Conservation (phyloP, 1,140 invertebrate species). For the Drosophila sp. region DNA sequence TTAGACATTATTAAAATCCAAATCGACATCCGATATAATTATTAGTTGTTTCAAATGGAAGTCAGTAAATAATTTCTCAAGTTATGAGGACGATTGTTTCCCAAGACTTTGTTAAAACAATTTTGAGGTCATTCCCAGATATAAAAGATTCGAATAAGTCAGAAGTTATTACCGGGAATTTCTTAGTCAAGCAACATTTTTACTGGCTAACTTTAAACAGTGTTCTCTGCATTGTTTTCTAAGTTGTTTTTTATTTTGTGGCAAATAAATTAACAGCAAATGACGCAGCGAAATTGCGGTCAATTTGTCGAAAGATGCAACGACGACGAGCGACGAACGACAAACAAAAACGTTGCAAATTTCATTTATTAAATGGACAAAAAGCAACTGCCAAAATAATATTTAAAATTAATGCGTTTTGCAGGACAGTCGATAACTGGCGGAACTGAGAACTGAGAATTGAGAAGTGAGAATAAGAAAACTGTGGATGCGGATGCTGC, state of each 20-base stretch:
- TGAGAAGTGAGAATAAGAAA: conserved; percentile 1
- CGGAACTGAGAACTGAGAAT: not conserved
- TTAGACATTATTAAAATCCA: too few relatives aligned
- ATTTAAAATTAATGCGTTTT: conserved; percentile 76
- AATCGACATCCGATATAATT: too few relatives aligned
- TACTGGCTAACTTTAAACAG: not conserved
- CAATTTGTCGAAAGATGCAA: conserved; percentile 72
- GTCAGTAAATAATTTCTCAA: too few relatives aligned
- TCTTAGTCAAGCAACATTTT: too few relatives aligned
- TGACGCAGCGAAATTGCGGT: conserved; percentile 64
- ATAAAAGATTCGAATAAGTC: too few relatives aligned
- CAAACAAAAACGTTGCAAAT: conserved; percentile 58
- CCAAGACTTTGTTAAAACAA: too few relatives aligned
- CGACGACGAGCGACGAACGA: conserved; percentile 9
- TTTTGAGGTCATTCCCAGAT: too few relatives aligned
- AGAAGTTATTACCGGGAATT: too few relatives aligned
- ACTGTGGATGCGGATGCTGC: conserved; percentile 40
- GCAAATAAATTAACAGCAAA: conserved; percentile 55
- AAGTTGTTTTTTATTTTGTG: not conserved
- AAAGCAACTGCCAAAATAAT: conserved; percentile 76
- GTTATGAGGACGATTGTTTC: too few relatives aligned
- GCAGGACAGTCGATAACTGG: conserved; percentile 27
- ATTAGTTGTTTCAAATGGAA: too few relatives aligned
- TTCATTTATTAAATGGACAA: conserved; percentile 65
- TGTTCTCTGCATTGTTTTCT: conserved; percentile 2